Conservation (phyloP, 2,113 vertebrate genomes). For the Coreoperca whiteheadi region DNA sequence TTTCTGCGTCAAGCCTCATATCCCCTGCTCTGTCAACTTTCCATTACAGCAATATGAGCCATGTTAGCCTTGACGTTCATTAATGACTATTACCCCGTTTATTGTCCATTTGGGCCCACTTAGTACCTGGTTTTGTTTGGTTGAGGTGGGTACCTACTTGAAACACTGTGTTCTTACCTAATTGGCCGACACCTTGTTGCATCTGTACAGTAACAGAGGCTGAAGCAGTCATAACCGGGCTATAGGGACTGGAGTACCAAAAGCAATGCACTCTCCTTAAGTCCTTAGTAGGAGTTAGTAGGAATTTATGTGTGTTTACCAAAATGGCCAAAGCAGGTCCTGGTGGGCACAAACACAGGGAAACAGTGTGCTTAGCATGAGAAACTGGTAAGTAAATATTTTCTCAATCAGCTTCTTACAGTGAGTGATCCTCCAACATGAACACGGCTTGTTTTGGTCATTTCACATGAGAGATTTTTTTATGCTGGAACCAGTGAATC, state of each 20-base stretch:
- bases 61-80: constrained; percentile 51
- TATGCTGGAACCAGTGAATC: too few relatives aligned
- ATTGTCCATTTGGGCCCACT: constrained; percentile 63
- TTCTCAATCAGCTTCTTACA: background rate
- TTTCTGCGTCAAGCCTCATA: constrained; percentile 58
- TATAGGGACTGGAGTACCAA: background rate
- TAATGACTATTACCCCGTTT: constrained; percentile 59
- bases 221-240: background rate
- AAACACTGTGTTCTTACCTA: constrained; percentile 52
- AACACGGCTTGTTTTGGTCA: background rate
- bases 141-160: constrained; percentile 37
- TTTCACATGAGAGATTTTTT: too few relatives aligned
- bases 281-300: too few relatives aligned
- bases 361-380: background rate
- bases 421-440: too few relatives aligned
- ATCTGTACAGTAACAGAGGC: constrained; percentile 7
- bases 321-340: background rate
- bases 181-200: constrained; percentile 42
- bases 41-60: constrained; percentile 49
- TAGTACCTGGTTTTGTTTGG: constrained; percentile 56
- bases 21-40: constrained; percentile 52
- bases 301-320: background rate
- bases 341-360: background rate
- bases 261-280: background rate
- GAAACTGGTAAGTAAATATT: too few relatives aligned